Percentiles rank a stretch among this genome's conserved stretches.
These are phyloP conservation scores for Nemotelus nigrinus DNA, from an alignment of 2,888 invertebrate species.

Conservation along the genomic window DNA sequence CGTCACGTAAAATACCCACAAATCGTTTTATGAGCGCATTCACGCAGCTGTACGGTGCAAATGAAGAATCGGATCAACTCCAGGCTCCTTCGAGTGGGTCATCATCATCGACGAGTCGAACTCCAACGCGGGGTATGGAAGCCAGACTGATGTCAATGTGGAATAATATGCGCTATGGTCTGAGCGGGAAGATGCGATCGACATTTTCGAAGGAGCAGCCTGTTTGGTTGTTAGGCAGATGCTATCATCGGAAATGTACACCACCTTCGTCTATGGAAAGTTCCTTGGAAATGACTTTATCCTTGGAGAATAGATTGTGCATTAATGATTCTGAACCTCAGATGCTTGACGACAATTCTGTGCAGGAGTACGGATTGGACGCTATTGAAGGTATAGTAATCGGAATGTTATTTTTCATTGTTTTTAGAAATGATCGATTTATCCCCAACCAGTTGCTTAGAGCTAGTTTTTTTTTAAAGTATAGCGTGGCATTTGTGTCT, in stretches of 20 bases:
- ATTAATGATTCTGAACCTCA: conserved; percentile 13
- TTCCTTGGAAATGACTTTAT: conserved; percentile 61
- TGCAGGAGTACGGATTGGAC: conserved; percentile 67
- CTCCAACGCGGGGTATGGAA: conserved; percentile 75
- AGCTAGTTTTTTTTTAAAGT: no score
- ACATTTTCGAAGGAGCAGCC: conserved; percentile 87
- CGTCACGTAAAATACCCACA: conserved; percentile 64
- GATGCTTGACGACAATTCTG: conserved; percentile 59
- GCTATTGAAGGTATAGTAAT: conserved; percentile 57
- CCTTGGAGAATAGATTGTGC: conserved; percentile 52
- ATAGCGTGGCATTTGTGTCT: no score
- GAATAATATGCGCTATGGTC: conserved; percentile 93
- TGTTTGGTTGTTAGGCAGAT: conserved; percentile 85
- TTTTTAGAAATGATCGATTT: no score
- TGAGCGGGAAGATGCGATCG: conserved; percentile 81
- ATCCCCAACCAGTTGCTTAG: no score
- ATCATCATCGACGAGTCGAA: conserved; percentile 59
- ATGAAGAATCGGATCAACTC: conserved; percentile 44
- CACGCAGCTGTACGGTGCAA: conserved; percentile 60
- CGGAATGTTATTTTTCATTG: background rate
- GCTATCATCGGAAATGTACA: conserved; percentile 79
- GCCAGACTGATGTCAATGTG: conserved; percentile 86
- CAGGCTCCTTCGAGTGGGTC: conserved; percentile 52
- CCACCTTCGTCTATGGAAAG: conserved; percentile 67
- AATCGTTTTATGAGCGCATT: conserved; percentile 64